Conservation (phyloP, 2,797 vertebrate genomes). For the Steatocranus sp. region DNA sequence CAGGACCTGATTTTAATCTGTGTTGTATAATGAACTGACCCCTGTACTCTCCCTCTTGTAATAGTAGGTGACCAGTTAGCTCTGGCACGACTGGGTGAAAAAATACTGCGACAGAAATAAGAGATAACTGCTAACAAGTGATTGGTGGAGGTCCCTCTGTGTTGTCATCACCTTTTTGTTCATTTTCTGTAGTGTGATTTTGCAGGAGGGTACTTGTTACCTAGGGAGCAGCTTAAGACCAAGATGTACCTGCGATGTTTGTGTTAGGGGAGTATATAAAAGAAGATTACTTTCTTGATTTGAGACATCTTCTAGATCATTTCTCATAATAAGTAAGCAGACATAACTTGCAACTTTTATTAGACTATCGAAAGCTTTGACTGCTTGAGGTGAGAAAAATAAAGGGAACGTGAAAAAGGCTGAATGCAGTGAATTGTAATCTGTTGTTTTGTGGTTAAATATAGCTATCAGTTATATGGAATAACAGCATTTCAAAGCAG, state of each 20-base stretch:
- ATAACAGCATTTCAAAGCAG: neutral
- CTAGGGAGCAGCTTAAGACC: neutral
- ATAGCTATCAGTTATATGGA: slow-evolving; percentile 1
- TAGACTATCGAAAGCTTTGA: neutral
- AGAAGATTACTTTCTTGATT: neutral
- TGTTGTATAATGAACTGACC: slow-evolving; percentile 56
- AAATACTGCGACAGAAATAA: neutral
- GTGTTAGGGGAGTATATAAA: neutral
- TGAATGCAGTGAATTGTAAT: slow-evolving; percentile 1
- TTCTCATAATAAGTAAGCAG: neutral
- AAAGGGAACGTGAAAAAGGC: neutral
- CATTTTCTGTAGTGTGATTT: neutral
- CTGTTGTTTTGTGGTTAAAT: neutral
- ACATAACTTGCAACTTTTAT: neutral
- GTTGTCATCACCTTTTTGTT: neutral
- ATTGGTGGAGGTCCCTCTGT: neutral
- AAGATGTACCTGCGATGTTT: neutral
- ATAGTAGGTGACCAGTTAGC: slow-evolving; percentile 22
- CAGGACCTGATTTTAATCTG: slow-evolving; percentile 53
- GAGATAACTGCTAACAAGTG: neutral
- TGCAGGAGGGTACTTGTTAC: neutral
- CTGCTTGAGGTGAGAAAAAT: neutral
- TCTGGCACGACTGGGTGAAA: neutral
- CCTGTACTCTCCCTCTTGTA: neutral
- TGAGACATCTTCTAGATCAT: neutral